Conservation (phyloP, 2,888 invertebrate genomes). For the Mimumesa dahlbomi region DNA sequence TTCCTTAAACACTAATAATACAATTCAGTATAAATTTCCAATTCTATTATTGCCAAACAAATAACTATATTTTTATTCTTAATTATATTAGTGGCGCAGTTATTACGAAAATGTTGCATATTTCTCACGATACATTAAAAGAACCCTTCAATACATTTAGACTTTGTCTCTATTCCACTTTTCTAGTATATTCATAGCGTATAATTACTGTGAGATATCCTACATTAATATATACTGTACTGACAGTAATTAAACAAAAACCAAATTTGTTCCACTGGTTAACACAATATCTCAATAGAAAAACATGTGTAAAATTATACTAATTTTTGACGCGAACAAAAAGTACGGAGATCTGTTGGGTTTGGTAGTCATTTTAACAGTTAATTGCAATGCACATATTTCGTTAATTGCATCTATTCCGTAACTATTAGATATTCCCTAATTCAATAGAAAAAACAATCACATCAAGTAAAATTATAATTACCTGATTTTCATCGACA, state of each 20-base stretch:
- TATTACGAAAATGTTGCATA: not conserved
- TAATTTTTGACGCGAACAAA: slow-evolving; percentile 95
- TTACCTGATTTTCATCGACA: slow-evolving; percentile 78
- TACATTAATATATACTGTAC: slow-evolving; percentile 80
- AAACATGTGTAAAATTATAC: slow-evolving; percentile 28
- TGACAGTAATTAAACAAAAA: slow-evolving; percentile 84
- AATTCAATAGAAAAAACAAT: not conserved
- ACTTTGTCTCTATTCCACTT: slow-evolving; percentile 3
- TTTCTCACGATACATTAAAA: too few species aligned
- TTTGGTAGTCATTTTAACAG: slow-evolving; percentile 88
- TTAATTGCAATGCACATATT: slow-evolving; percentile 89
- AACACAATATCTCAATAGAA: slow-evolving; percentile 6
- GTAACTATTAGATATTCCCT: slow-evolving; percentile 82
- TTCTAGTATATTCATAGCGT: slow-evolving; percentile 17
- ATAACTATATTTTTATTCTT: too few species aligned
- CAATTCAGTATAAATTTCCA: too few species aligned
- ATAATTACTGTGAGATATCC: slow-evolving; percentile 61
- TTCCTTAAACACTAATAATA: too few species aligned
- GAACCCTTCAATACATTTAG: too few species aligned
- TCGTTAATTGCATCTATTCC: slow-evolving; percentile 95
- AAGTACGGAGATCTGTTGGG: slow-evolving; percentile 91
- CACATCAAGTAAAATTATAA: not conserved
- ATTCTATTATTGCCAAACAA: too few species aligned
- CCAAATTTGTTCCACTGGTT: slow-evolving; percentile 2
- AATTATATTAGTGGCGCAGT: too few species aligned